Evolutionary conservation across 2,888 invertebrate genomes (phyloP), one percentile per base, ranked within the genome.

Genomic region (Bellardia bayeri): DNA sequence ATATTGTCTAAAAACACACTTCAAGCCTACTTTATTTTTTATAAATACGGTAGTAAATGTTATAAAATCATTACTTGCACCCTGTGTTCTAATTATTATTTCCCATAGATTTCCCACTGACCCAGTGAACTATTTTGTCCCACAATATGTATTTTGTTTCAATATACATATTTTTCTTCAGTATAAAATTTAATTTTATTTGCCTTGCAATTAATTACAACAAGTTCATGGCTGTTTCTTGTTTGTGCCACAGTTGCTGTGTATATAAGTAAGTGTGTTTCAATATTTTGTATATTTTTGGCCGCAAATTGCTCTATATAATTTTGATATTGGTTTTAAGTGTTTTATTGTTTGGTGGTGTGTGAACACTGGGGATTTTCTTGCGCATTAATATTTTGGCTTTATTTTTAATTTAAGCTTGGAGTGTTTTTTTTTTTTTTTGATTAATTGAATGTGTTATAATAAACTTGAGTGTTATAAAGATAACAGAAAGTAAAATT

Each of bases 291-390:
- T 40, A 42, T 49, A 64, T 56, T 68, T 45, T 64, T 64, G 30
- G 63, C 37, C 76, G 63, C 63, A 76, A 63, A 81, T 81, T 72
- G 66, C 14, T 75, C 42, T 42, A 45, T 74, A 64, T 69, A 74
- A 74, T 54, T 74, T 66, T 71, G 63, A 74, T 80, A 61, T 74
- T 66, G 49, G 42, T 58, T 72, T 72, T 68, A 61, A 51, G 61
- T 66, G 74, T 68, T 80, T 74, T 80, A 49, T 61, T 68, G 80
- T 80, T 85, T 80, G 74, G 74, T 23, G 23, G 68, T 72, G 74
- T 66, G 16, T 61, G 54, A 63, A 40, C 76, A 37, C 54, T 69
- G 33, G 54, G 63, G 45, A 69, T 61, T 40, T 16, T 40, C 2
- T 72, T 75, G 6, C 7, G n/a, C 2, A 33, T 16, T 64, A 40